Conservation (phyloP, 2,113 vertebrate species). For the Naja naja region DNA sequence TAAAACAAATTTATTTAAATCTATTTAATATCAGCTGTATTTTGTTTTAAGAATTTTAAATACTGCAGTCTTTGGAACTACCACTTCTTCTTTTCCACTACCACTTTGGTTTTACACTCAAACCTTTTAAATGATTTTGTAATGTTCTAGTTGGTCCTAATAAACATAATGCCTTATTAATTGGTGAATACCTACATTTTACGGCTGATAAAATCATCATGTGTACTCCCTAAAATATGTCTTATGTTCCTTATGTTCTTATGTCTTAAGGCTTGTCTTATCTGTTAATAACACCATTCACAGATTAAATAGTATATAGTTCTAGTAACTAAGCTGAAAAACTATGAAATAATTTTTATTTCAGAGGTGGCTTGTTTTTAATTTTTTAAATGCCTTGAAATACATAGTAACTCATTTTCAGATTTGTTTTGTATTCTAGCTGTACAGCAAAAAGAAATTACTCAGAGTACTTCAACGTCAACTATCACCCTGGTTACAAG, state of each 20-base stretch:
- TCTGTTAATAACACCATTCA: background rate
- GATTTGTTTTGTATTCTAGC: slow-evolving; percentile 63
- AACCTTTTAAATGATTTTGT: background rate
- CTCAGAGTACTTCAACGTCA: slow-evolving; percentile 83
- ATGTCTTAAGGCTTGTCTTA: background rate
- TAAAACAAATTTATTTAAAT: background rate
- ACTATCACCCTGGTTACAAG: slow-evolving; percentile 91
- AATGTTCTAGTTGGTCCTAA: background rate
- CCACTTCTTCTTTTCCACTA: background rate
- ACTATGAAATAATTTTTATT: background rate
- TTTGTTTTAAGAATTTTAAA: background rate
- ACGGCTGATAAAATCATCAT: background rate
- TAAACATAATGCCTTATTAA: background rate
- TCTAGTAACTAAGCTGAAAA: background rate
- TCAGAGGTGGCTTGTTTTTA: background rate
- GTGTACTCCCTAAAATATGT: background rate
- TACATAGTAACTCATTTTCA: slow-evolving; percentile 6
- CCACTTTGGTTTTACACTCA: background rate
- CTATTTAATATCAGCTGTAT: background rate
- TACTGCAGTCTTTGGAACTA: background rate
- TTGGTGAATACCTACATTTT: background rate
- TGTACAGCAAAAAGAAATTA: slow-evolving; percentile 90
- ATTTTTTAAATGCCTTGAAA: background rate
- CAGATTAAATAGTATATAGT: background rate
- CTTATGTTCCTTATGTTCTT: no score